Evolutionary conservation across 2,797 vertebrate species (phyloP).

Genomic region (Hydrocynus forskahlii): DNA sequence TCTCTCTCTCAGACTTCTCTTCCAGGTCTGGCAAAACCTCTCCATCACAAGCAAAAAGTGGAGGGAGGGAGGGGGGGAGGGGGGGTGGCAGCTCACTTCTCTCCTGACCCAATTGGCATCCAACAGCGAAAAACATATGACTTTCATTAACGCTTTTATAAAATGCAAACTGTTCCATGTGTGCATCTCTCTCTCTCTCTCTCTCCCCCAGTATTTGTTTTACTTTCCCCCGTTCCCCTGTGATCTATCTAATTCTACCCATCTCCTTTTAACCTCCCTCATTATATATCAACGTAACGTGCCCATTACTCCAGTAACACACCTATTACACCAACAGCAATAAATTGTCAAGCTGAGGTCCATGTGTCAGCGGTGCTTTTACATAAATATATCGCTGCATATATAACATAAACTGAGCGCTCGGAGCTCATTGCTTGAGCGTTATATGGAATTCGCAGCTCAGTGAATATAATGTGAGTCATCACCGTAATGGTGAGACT

Average conservation of each 20-base stretch:
- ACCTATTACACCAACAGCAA: conserved; percentile 6
- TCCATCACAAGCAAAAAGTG: conserved; percentile 38
- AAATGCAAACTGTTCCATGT: conserved; percentile 58
- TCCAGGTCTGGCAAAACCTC: conserved; percentile 45
- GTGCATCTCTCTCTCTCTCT: conserved; percentile 40
- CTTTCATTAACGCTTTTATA: conserved; percentile 59
- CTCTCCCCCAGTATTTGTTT: conserved; percentile 38
- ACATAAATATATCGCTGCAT: conserved; percentile 11
- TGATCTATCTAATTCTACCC: conserved; percentile 28
- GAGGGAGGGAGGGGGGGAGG: neutral
- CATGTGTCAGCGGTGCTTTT: neutral
- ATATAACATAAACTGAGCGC: neutral
- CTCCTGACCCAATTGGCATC: conserved; percentile 63
- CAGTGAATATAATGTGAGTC: conserved; percentile 35
- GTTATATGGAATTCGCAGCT: conserved; percentile 31
- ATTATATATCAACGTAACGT: neutral
- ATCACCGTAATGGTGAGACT: conserved; percentile 38
- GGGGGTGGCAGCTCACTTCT: neutral
- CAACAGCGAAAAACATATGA: conserved; percentile 54
- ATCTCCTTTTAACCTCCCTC: conserved; percentile 19
- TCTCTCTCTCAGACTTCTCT: conserved; percentile 12
- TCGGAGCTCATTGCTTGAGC: conserved; percentile 33
- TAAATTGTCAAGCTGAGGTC: conserved; percentile 14
- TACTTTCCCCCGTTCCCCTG: conserved; percentile 14
- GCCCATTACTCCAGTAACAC: conserved; percentile 2